phyloP scores from a whole-genome alignment of 2,113 vertebrate genomes.

The Morone chrysops region DNA sequence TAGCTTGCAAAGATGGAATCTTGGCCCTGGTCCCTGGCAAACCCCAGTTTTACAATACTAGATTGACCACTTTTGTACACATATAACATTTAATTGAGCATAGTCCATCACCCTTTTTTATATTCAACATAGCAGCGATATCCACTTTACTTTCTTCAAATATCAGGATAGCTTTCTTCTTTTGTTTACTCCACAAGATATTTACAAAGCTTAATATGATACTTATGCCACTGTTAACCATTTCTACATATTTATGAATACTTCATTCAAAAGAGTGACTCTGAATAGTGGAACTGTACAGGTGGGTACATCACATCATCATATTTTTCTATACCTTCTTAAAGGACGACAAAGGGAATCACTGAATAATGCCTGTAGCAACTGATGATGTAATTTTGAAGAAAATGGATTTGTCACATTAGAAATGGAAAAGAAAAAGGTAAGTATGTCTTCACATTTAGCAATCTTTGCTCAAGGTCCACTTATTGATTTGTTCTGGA shows the following conservation, averaged over 20 bases:
- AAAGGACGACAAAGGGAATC: no score
- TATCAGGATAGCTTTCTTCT: conserved; percentile 47
- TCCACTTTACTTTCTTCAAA: conserved; percentile 48
- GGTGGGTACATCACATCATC: not conserved
- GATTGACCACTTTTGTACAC: conserved; percentile 33
- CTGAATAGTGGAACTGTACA: conserved; percentile 15
- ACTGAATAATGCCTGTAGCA: conserved; percentile 9
- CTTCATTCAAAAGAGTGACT: conserved; percentile 40
- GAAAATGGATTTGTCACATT: not conserved
- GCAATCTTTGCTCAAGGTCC: not conserved
- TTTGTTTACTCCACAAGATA: conserved; percentile 51
- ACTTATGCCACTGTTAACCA: conserved; percentile 30
- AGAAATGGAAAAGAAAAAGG: not conserved
- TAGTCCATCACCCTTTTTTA: conserved; percentile 32
- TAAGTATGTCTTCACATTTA: not conserved
- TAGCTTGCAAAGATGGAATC: conserved; percentile 10
- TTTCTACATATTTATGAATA: conserved; percentile 39
- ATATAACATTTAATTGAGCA: conserved; percentile 49
- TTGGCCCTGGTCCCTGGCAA: conserved; percentile 20
- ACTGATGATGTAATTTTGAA: conserved; percentile 4
- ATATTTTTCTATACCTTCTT: not conserved
- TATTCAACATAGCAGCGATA: conserved; percentile 57
- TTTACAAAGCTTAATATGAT: conserved; percentile 46
- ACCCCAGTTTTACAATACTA: not conserved
- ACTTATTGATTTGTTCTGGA: not conserved